Evolutionary conservation across 2,888 invertebrate species (phyloP), one percentile per base, ranked within the genome.

Genomic region (Torymus tubicola): DNA sequence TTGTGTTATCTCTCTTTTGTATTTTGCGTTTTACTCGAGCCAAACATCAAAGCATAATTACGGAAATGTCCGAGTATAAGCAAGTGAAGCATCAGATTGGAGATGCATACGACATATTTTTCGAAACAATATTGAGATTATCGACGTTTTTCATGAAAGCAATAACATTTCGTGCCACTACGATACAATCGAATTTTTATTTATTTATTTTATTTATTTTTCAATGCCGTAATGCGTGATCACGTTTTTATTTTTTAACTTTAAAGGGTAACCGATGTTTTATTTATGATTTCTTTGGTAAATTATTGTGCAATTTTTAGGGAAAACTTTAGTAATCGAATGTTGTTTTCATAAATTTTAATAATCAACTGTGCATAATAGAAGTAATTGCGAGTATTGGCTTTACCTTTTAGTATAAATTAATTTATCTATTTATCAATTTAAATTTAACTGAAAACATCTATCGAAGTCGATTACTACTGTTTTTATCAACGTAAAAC

Each of bases 11-110:
- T 68, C 24, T 61, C 42, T 71, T 60, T 72, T 52, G 21, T 70
- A 63, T 64, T 71, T 65, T 75, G 21, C 50, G 18, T 76, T 11
- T 74, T 75, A 78, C 63, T 69, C 50, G 82, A 82, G 82, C 81
- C 53, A 64, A 81, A 78, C 68, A 81, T 81, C 81, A 81, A 81
- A 81, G 81, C 78, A 81, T 81, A 81, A 81, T 81, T 78, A 70
- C 74, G 78, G 74, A 70, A 68, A 74, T 79, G 16, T 16, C 55
- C 57, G 67, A 50, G 42, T 42, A 13, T 78, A 73, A 71, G 21
- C 42, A 8, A 42, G 42, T 42, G 42, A 42, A 42, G 42, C 8
- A 42, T 42, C 42, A 8, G 42, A 63, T 13, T 63, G 53, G 61
- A 52, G 42, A 55, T 42, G 8, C 18, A 73, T 58, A 21, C 55